Conservation (phyloP, 2,888 invertebrate species). For the Timema cristinae region DNA sequence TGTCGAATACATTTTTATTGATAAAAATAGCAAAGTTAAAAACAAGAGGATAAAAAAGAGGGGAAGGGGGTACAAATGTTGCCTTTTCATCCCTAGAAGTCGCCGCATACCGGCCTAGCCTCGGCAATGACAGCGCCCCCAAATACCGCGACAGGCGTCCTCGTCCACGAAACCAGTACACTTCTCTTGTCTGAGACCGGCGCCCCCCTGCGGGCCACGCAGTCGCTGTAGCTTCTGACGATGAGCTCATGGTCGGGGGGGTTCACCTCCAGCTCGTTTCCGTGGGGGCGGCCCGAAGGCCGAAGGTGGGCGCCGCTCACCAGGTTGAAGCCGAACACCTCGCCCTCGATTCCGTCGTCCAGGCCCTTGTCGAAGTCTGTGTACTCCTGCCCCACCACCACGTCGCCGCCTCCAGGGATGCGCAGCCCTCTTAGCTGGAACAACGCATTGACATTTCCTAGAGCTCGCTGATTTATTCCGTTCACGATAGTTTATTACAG, state of each 20-base stretch:
- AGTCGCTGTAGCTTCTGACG: constrained; percentile 46
- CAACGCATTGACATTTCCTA: too few relatives aligned
- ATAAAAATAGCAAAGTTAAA: neutral
- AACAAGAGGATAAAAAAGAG: neutral
- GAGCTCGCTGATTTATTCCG: too few relatives aligned
- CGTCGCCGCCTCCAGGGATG: constrained; percentile 58
- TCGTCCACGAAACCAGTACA: constrained; percentile 57
- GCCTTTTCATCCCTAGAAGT: constrained; percentile 43
- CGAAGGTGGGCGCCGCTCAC: neutral
- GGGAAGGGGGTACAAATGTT: neutral
- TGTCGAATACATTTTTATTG: too few relatives aligned
- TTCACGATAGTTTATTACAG: too few relatives aligned
- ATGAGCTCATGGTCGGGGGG: constrained; percentile 41
- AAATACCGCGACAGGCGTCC: constrained; percentile 61
- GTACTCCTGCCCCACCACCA: constrained; percentile 67
- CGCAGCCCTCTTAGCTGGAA: constrained; percentile 43
- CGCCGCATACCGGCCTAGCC: constrained; percentile 56
- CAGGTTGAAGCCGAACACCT: constrained; percentile 55
- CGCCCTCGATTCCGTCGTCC: constrained; percentile 64
- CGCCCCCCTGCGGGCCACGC: constrained; percentile 49
- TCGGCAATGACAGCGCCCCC: constrained; percentile 61
- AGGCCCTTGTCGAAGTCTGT: constrained; percentile 60
- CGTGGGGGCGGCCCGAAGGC: neutral
- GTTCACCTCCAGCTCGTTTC: neutral
- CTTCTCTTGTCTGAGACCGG: constrained; percentile 37